A percentile compares a stretch with the other conserved stretches of the same genome.
These are phyloP conservation scores for Scleropages formosus DNA, from an alignment of 2,797 vertebrate genomes.

Conservation along the genomic window DNA sequence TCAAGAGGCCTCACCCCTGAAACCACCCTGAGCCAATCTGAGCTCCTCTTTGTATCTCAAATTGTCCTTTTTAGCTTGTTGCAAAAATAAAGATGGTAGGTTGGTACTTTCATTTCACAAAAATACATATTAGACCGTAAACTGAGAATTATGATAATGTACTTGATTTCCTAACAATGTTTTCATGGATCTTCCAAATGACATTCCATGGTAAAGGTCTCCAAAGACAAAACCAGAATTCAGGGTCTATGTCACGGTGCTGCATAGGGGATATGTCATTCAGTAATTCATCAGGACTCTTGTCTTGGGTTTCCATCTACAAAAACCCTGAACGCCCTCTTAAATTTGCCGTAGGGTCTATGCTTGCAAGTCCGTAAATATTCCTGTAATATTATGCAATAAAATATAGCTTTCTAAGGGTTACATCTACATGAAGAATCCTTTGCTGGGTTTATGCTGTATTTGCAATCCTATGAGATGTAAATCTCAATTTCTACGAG, in stretches of 20 bases:
- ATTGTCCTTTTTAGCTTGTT: background rate
- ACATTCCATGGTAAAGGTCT: background rate
- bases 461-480: background rate
- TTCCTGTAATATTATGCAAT: background rate
- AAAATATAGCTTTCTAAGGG: background rate
- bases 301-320: background rate
- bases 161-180: background rate
- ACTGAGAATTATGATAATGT: background rate
- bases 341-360: background rate
- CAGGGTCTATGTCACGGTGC: too few relatives aligned
- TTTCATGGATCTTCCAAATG: background rate
- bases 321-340: background rate
- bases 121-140: background rate
- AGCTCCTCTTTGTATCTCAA: constrained; percentile 5
- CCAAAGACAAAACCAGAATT: background rate
- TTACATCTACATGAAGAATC: background rate
- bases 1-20: constrained; percentile 2
- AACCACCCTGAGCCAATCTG: background rate
- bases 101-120: too few relatives aligned
- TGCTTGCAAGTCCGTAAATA: background rate
- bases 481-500: too few relatives aligned
- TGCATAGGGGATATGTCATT: background rate
- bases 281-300: background rate
- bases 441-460: background rate
- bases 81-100: too few relatives aligned